phyloP scores from a whole-genome alignment of 2,797 vertebrate species.

The Sparus aurata region DNA sequence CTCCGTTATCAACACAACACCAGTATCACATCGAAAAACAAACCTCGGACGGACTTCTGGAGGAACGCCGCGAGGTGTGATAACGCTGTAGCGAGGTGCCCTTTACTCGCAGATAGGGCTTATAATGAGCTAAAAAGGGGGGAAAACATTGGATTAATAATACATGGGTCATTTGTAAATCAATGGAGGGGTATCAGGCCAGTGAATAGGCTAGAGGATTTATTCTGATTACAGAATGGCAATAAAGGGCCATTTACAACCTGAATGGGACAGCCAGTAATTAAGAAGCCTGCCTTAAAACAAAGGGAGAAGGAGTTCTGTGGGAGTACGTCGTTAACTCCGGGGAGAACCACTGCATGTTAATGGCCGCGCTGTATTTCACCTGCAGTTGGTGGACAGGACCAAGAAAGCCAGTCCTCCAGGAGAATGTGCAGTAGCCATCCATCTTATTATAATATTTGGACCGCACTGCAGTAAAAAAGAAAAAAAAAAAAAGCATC shows the following conservation, averaged over 20 bases:
- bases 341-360: constrained; percentile 61
- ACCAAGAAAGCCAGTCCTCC: constrained; percentile 59
- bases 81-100: constrained; percentile 65
- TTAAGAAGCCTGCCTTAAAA: constrained; percentile 86
- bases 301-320: constrained; percentile 75
- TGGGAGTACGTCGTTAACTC: constrained; percentile 67
- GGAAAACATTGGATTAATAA: constrained; percentile 83
- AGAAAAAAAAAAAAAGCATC: constrained; percentile 33
- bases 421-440: constrained; percentile 69
- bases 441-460: constrained; percentile 77
- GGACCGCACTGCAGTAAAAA: constrained; percentile 73
- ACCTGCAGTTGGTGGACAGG: constrained; percentile 70
- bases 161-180: constrained; percentile 86
- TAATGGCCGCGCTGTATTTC: constrained; percentile 73
- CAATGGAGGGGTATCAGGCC: constrained; percentile 78
- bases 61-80: constrained; percentile 52
- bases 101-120: constrained; percentile 71
- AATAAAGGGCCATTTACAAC: constrained; percentile 86
- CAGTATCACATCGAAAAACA: constrained; percentile 57
- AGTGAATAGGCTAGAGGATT: constrained; percentile 84
- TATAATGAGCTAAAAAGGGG: constrained; percentile 74
- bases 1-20: constrained; percentile 62
- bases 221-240: constrained; percentile 85
- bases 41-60: constrained; percentile 44
- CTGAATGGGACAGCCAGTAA: constrained; percentile 84